Base-by-base conservation (phyloP, 2,113 vertebrate genomes). In the Boulengeromyrus knoepffleri region DNA sequence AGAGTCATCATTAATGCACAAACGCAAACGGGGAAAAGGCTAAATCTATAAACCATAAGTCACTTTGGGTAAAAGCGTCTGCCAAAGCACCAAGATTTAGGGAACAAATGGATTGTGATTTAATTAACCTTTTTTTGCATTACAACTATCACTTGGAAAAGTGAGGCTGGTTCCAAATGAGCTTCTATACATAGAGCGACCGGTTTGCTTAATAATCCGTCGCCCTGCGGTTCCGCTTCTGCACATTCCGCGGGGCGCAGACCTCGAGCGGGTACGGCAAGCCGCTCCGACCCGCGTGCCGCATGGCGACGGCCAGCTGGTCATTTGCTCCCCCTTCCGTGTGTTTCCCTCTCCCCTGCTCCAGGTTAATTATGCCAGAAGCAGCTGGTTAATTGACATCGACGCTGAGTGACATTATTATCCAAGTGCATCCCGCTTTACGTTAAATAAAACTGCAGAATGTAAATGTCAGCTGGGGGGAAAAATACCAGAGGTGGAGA, bases 71-170 rank as follows among this genome's bases (percentile, higher is more conserved):
- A 80, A 80, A 80, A 80, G 70, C 74, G 39, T 80, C 74, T 80
- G 74, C 17, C 74, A 80, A 42, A 80, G 17, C 74, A 80, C 74
- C 74, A 19, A 80, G 74, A 42, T 80, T 80, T 80, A 42, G 74
- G 74, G 36, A 39, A 80, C 15, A 42, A 80, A 80, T 80, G 74
- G 74, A 42, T 80, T 19, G 74, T 80, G 36, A 80, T 80, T 80
- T 80, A 80, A 80, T 80, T 80, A 80, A 80, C 74, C 74, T 80
- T 80, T 39, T 66, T 80, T 80, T 80, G 74, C 74, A 80, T 80
- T 80, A 80, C 36, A 42, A 80, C 74, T 80, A 42, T 80, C n/a
- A 70, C 62, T 70, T 39, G 74, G 39, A 80, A 80, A 80, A 80
- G 36, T 80, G 74, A 42, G 36, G 74, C 74, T 19, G 74, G 74